Evolutionary conservation across 2,888 invertebrate species (phyloP).

Genomic region (Ormyrus rosae): DNA sequence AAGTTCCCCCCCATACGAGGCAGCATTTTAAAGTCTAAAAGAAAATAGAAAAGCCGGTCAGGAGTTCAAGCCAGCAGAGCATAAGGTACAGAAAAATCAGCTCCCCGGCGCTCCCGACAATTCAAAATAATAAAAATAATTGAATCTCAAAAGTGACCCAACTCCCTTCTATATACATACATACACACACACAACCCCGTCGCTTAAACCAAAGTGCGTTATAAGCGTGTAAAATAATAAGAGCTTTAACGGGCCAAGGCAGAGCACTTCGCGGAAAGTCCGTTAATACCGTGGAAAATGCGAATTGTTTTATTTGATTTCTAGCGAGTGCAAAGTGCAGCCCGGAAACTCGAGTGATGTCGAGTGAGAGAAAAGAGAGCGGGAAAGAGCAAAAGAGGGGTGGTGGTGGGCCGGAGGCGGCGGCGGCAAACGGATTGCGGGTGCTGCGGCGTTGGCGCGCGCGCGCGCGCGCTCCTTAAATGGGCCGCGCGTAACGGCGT

Average conservation of each 20-base stretch:
- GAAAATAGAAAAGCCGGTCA: too few relatives aligned
- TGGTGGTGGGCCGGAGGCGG: not conserved
- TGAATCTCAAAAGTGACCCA: conserved; percentile 22
- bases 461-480: conserved; percentile 7
- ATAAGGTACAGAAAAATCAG: not conserved
- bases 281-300: conserved; percentile 51
- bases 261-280: conserved; percentile 12
- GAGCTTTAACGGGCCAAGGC: conserved; percentile 9
- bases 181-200: not conserved
- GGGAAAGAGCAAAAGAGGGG: not conserved
- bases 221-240: conserved; percentile 39
- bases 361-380: conserved; percentile 45
- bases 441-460: not conserved
- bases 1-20: not conserved
- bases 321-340: conserved; percentile 57
- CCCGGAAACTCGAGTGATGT: conserved; percentile 56
- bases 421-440: conserved; percentile 6
- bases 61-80: too few relatives aligned
- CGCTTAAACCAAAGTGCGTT: conserved; percentile 29
- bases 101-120: not conserved
- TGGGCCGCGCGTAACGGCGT: conserved; percentile 63
- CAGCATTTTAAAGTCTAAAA: not conserved
- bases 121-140: conserved; percentile 20
- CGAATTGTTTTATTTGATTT: conserved; percentile 65
- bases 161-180: too few relatives aligned